Conservation (phyloP, 2,888 invertebrate genomes). For the Amiota mariae region DNA sequence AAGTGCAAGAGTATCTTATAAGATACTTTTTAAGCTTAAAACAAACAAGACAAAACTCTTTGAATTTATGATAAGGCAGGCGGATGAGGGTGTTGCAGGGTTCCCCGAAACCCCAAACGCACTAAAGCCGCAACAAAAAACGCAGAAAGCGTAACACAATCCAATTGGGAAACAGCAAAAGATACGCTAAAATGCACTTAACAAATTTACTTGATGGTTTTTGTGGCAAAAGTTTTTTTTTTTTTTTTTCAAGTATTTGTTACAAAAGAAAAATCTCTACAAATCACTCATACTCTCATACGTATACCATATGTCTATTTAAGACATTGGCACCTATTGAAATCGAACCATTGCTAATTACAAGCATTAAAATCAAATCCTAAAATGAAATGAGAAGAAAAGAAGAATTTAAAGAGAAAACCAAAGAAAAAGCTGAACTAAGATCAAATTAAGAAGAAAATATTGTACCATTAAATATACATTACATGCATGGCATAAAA, state of each 20-base stretch:
- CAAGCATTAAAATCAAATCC: neutral
- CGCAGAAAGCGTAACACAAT: conserved; percentile 62
- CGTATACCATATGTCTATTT: neutral
- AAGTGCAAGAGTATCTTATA: neutral
- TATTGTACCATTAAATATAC: conserved; percentile 20
- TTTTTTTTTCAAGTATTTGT: neutral
- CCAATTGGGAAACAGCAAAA: neutral
- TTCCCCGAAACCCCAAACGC: conserved; percentile 5
- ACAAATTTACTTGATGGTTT: neutral
- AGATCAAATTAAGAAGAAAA: conserved; percentile 4
- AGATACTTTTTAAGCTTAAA: conserved; percentile 14
- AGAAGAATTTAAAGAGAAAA: neutral
- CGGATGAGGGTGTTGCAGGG: neutral
- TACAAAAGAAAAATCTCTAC: neutral
- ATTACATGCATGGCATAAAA: conserved; percentile 24
- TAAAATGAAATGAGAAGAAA: neutral
- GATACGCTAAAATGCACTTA: neutral
- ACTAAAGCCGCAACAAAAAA: conserved; percentile 13
- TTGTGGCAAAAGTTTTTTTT: conserved; percentile 1
- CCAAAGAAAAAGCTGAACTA: neutral
- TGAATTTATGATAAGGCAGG: neutral
- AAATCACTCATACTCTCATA: conserved; percentile 6
- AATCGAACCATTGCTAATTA: conserved; percentile 9
- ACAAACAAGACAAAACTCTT: conserved; percentile 20
- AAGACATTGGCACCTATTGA: neutral